Conservation (phyloP, 2,888 invertebrate genomes). For the Zygaena filipendulae region DNA sequence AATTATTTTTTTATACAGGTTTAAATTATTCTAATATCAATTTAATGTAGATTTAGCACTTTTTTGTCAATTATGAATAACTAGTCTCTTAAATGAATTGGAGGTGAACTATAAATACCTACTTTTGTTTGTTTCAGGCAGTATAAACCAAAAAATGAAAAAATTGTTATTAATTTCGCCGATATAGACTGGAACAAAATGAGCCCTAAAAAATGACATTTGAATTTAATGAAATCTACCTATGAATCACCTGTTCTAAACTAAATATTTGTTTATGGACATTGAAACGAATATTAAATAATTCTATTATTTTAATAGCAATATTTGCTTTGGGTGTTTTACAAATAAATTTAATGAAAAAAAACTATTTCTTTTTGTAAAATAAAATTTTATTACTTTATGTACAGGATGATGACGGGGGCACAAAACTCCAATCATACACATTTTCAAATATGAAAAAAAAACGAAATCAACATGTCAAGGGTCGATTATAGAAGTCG, state of each 20-base stretch:
- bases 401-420: conserved; percentile 51
- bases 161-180: conserved; percentile 76
- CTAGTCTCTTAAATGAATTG: too few species aligned
- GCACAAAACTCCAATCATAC: conserved; percentile 47
- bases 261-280: too few species aligned
- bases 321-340: too few species aligned
- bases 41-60: too few species aligned
- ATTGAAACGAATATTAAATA: too few species aligned
- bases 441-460: conserved; percentile 36
- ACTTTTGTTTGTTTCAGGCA: conserved; percentile 54
- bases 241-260: conserved; percentile 5
- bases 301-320: too few species aligned
- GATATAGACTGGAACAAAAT: conserved; percentile 49
- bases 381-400: conserved; percentile 65
- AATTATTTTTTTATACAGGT: too few species aligned
- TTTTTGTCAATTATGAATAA: too few species aligned
- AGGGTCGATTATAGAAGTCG: too few species aligned
- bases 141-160: conserved; percentile 69
- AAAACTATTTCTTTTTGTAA: too few species aligned
- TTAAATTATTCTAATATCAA: too few species aligned
- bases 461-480: conserved; percentile 37
- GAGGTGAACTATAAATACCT: conserved; percentile 3
- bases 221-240: conserved; percentile 4
- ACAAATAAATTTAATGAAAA: conserved; percentile 18
- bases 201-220: conserved; percentile 21